Base-by-base conservation (phyloP, 2,797 vertebrate species). In the Chlorospingus flavigularis region DNA sequence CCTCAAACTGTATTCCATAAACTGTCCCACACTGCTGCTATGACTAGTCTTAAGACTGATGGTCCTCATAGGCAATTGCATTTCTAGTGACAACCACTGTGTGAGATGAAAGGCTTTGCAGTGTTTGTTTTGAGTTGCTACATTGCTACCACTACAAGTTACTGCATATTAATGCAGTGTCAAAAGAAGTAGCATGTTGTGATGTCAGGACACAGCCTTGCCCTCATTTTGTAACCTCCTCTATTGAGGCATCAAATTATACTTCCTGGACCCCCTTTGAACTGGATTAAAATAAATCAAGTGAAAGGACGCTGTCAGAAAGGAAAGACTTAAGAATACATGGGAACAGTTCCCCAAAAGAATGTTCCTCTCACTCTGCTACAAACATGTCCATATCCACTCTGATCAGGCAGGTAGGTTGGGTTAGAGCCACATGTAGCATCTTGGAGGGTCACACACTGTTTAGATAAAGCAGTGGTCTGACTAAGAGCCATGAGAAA, bases 401-500 rank as follows among this genome's bases (percentile, higher is more conserved):
- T 79, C 55, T 77, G 28, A 76, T n/a, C 45, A 55, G 68, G 48
- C 25, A 86, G 77, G 63, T 23, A 74, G 53, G 58, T 61, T 83
- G 65, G 45, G 25, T 53, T 18, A 86, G 42, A 90, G 60, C 33
- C 78, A 83, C 3, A 1, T 13, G 63, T 2, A 57, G 53, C 48
- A 79, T 37, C 60, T 71, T 26, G 57, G 67, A 47, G 60, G 84
- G 88, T 79, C 92, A 88, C 45, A 81, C 4, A 54, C 7, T 86
- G 62, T 72, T 81, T 68, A 66, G 62, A n/a, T 85, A 86, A 79
- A 67, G 63, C 80, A 81, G 28, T 60, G 83, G 73, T 79, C 82
- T 91, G 79, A 94, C 79, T 86, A 88, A 90, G 70, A 88, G 67
- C 70, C 79, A 86, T 18, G 53, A 92, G 66, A 92, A 94, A 94